Evolutionary conservation across 2,888 invertebrate species (phyloP).

Genomic region (Alviniconcha strummeri): DNA sequence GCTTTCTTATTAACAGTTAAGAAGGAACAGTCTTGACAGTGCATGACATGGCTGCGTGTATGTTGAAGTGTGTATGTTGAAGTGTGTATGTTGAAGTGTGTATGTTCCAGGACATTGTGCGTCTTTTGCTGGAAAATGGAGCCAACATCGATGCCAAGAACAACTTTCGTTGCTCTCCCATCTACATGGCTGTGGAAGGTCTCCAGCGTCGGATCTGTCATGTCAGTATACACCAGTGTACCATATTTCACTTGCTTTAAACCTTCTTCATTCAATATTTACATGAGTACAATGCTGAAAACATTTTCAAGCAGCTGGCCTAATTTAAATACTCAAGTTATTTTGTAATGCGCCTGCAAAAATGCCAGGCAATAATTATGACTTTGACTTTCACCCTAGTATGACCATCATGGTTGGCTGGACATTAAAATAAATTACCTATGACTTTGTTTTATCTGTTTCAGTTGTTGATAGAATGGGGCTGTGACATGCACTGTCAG

Average conservation of each 20-base stretch:
- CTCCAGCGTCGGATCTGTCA: slow-evolving; percentile 66
- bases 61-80: not conserved
- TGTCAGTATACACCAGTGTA: slow-evolving; percentile 51
- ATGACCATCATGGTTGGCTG: too few species aligned
- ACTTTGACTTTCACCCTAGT: too few species aligned
- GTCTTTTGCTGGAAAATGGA: slow-evolving; percentile 68
- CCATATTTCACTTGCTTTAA: too few species aligned
- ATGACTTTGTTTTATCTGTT: not conserved
- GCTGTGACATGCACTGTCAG: slow-evolving; percentile 68
- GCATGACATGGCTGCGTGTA: too few species aligned
- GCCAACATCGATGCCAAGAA: slow-evolving; percentile 70
- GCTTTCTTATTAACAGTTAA: too few species aligned
- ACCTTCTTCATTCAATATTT: too few species aligned
- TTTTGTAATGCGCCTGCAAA: not conserved
- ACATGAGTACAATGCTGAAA: too few species aligned
- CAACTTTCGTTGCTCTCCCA: slow-evolving; percentile 63
- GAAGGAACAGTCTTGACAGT: too few species aligned
- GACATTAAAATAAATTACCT: not conserved
- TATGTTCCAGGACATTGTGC: slow-evolving; percentile 62
- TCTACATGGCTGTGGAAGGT: slow-evolving; percentile 69
- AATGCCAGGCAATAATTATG: too few species aligned
- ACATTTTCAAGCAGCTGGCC: too few species aligned
- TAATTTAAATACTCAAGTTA: not conserved
- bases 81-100: not conserved
- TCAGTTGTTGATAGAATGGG: slow-evolving; percentile 72